Conservation (phyloP, 2,797 vertebrate genomes). For the Distichodus sexfasciatus region DNA sequence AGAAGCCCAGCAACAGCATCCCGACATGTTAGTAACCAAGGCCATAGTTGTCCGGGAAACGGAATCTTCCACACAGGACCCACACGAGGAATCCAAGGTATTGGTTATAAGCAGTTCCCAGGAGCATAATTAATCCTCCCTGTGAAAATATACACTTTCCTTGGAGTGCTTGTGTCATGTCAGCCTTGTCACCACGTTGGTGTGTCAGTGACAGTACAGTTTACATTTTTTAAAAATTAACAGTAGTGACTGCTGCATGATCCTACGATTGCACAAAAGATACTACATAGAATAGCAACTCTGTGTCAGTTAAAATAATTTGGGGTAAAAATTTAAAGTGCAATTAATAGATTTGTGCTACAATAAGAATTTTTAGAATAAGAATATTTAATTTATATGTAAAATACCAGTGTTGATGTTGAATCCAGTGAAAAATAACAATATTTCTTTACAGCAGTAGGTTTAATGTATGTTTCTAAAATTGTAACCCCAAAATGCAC, state of each 20-base stretch:
- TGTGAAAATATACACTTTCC: conserved; percentile 23
- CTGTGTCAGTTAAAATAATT: too few relatives aligned
- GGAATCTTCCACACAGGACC: conserved; percentile 89
- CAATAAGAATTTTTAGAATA: too few relatives aligned
- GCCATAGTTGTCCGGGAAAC: conserved; percentile 98
- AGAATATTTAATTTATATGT: too few relatives aligned
- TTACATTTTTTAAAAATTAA: neutral
- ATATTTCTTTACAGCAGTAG: too few relatives aligned
- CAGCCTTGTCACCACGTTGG: conserved; percentile 13
- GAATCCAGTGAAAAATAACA: too few relatives aligned
- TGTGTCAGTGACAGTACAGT: conserved; percentile 27
- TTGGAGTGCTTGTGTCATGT: conserved; percentile 29
- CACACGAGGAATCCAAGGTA: conserved; percentile 86
- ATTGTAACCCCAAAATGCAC: too few relatives aligned
- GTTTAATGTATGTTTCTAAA: too few relatives aligned
- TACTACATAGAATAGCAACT: too few relatives aligned
- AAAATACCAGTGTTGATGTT: too few relatives aligned
- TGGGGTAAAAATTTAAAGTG: too few relatives aligned
- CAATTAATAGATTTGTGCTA: too few relatives aligned
- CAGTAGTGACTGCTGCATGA: neutral
- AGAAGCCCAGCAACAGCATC: conserved; percentile 96
- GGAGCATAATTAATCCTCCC: conserved; percentile 26
- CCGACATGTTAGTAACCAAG: conserved; percentile 99
- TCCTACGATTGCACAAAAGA: neutral
- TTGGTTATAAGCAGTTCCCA: conserved; percentile 26